Conservation (phyloP, 2,888 invertebrate species). For the Melinaea menophilus region DNA sequence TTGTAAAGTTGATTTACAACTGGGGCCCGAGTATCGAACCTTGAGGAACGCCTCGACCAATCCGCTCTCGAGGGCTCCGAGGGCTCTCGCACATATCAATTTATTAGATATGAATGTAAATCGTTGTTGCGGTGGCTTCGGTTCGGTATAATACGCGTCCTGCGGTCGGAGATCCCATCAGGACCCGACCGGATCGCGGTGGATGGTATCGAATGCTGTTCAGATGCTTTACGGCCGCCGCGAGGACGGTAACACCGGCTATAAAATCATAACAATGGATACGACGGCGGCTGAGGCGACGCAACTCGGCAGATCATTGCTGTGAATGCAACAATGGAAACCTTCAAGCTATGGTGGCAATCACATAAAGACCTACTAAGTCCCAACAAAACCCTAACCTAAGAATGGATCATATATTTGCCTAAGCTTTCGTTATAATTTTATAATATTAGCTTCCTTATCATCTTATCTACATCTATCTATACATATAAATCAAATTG, state of each 20-base stretch:
- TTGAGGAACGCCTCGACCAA: conserved; percentile 69
- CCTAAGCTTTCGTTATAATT: conserved; percentile 13
- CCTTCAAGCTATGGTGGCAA: conserved; percentile 71
- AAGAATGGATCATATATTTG: no score
- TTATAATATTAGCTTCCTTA: conserved; percentile 65
- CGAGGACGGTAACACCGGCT: conserved; percentile 73
- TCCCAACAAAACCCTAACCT: conserved; percentile 50
- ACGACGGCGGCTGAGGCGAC: conserved; percentile 71
- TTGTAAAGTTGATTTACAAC: conserved; percentile 78
- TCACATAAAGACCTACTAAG: conserved; percentile 55
- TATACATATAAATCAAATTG: no score
- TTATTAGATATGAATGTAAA: conserved; percentile 76
- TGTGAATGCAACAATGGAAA: conserved; percentile 75
- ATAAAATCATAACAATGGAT: conserved; percentile 77
- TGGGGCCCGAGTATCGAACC: conserved; percentile 67
- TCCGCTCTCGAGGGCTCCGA: conserved; percentile 49
- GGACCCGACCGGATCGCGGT: conserved; percentile 52
- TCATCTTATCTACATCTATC: conserved; percentile 43
- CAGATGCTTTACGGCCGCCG: conserved; percentile 70
- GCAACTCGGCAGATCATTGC: conserved; percentile 70
- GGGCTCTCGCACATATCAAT: conserved; percentile 69
- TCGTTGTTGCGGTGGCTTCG: conserved; percentile 71
- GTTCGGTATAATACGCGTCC: conserved; percentile 61
- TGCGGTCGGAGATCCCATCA: conserved; percentile 73
- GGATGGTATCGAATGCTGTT: conserved; percentile 69